Percentiles rank a stretch among this genome's conserved stretches.
These are phyloP conservation scores for Channa maculata DNA, from an alignment of 2,113 vertebrate species.

Conservation along the genomic window DNA sequence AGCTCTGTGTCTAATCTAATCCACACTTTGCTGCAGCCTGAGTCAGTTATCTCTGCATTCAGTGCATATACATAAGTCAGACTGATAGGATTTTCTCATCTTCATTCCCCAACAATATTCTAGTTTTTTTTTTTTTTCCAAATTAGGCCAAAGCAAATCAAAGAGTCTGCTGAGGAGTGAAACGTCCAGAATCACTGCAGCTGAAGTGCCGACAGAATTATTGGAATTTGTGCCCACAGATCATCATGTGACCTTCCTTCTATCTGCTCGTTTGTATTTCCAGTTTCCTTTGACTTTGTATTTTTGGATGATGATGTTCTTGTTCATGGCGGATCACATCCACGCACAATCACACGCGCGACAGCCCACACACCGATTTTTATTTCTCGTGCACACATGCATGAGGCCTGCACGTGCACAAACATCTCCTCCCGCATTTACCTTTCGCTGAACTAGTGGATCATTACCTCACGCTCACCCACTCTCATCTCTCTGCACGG, in stretches of 20 bases:
- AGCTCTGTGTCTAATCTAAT: not conserved
- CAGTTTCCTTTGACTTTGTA: constrained; percentile 5
- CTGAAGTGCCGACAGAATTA: constrained; percentile 18
- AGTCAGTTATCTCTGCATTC: not conserved
- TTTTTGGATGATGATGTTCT: constrained; percentile 29
- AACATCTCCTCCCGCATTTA: constrained; percentile 28
- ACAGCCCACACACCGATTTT: constrained; percentile 32
- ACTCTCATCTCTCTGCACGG: constrained; percentile 31
- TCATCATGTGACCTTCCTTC: constrained; percentile 12
- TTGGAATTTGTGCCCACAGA: constrained; percentile 20
- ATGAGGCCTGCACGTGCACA: not conserved
- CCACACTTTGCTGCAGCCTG: not conserved
- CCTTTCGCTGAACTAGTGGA: constrained; percentile 48
- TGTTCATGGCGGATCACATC: constrained; percentile 45
- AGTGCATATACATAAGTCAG: not conserved
- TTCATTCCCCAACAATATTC: constrained; percentile 12
- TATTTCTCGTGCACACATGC: not conserved
- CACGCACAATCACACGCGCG: not conserved
- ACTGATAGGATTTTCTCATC: not conserved
- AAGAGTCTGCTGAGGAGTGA: constrained; percentile 25
- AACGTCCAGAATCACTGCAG: constrained; percentile 21
- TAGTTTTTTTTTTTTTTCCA: not conserved
- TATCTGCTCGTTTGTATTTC: constrained; percentile 17
- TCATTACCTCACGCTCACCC: constrained; percentile 53
- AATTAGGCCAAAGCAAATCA: constrained; percentile 17